phyloP scores from a whole-genome alignment of 2,113 vertebrate genomes.

The Nyctibius bracteatus region DNA sequence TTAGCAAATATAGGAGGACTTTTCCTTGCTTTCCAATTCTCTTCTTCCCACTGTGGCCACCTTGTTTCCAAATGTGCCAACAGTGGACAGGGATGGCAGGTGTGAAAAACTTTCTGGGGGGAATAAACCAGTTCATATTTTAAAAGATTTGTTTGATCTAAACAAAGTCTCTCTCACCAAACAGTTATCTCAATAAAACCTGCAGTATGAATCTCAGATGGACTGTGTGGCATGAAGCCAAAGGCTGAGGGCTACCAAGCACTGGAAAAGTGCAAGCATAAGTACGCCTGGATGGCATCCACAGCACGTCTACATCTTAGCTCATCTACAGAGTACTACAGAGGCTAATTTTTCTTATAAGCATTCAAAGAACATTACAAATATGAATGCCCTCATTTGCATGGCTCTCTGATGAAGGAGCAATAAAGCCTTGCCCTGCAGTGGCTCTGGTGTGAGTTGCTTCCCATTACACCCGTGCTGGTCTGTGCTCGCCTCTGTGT shows the following conservation, averaged over 20 bases:
- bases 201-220: background rate
- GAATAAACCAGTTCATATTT: background rate
- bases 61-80: background rate
- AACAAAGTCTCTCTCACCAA: background rate
- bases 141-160: background rate
- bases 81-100: background rate
- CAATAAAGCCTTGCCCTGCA: background rate
- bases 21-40: background rate
- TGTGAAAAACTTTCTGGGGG: background rate
- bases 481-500: fast-evolving
- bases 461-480: background rate
- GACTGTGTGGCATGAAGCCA: background rate
- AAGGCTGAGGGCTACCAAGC: background rate
- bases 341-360: background rate
- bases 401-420: background rate
- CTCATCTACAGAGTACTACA: background rate
- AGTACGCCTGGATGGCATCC: background rate
- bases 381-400: background rate
- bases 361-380: background rate
- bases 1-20: background rate
- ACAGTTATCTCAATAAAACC: background rate
- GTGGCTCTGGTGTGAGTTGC: background rate
- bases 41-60: background rate
- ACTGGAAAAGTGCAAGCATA: background rate
- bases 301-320: background rate